Evolutionary conservation across 2,797 vertebrate genomes (phyloP), one percentile per base, ranked within the genome.

Genomic region (Halcyon chelicuti): DNA sequence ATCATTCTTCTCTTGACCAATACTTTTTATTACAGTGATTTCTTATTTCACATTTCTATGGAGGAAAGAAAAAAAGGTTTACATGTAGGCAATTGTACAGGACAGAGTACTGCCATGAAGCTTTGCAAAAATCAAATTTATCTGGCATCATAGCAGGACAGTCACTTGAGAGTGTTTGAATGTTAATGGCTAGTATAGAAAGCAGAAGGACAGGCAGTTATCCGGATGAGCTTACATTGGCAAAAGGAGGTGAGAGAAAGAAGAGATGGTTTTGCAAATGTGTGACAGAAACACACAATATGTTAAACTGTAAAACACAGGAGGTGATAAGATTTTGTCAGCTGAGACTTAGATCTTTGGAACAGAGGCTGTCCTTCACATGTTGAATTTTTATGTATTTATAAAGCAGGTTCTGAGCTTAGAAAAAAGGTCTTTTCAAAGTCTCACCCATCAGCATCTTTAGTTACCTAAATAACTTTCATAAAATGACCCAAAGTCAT

Each of bases 311-410:
- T 58, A 71, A 79, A 82, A 91, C 52, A 0, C 5, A 78, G 21
- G n/a, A 81, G 16, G 11, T 23, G 33, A 20, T 88, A 86, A 44
- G 28, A 70, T 66, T 93, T 80, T 88, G 76, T 49, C 75, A 91
- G 26, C 21, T 81, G 76, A 66, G 47, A 78, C 9, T 67, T 71
- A 29, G 37, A 79, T 60, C 67, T 74, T 79, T 60, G 31, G 29
- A 90, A 47, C 14, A 93, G 62, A 72, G 7, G 3, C 26, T 51
- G 35, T 40, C n/a, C 35, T 40, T 86, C 42, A 54, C 54, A 26
- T 15, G 71, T 52, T 90, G n/a, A 3, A 5, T 57, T 73, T 90
- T 83, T 61, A 17, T 40, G 2, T 63, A 47, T 71, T 79, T 85
- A 39, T 80, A 71, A 92, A 87, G 7, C 42, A 33, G 31, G 26